Base-by-base conservation (phyloP, 2,888 invertebrate species). In the Ormyrus rosae region DNA sequence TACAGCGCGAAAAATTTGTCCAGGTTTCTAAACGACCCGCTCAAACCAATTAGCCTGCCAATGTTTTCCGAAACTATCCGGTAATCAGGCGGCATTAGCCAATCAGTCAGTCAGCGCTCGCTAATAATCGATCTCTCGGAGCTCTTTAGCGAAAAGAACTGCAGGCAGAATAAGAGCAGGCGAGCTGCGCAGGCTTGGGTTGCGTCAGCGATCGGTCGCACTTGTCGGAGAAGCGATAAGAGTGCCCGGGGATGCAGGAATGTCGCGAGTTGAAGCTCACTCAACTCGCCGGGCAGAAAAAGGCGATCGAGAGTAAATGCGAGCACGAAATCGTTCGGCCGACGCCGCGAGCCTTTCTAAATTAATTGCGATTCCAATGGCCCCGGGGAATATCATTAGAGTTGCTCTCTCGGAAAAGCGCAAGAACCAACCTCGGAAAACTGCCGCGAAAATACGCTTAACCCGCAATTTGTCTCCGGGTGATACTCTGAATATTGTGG, bases 351-450 rank as follows among this genome's bases (percentile, higher is more conserved):
- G 77, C 78, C 74, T 82, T 82, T 82, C 81, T 78, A 78, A 81
- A 81, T 82, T 78, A 78, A 78, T 81, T 73, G 81, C 78, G 70
- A 45, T 50, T 71, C 73, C 70, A 51, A 72, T 75, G 72, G 78
- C 81, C 73, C 53, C 63, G 65, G 81, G 73, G 68, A 78, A 79
- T 81, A 81, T 78, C 78, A 71, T 77, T 81, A 81, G 60, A 73
- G 72, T 51, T 53, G 48, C 48, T 50, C 58, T 67, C 72, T 46
- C 13, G 46, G 55, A 55, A 50, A 11, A 58, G 34, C 19, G 34
- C 6, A 46, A 55, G 9, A 19, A 19, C n/a, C n/a, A 68, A 67
- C 34, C 34, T 34, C 34, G 13, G 60, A 19, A 50, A 56, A 11
- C 34, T 6, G 58, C 34, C 0, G 34, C 5, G 70, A 65, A 13